Conservation (phyloP, 2,888 invertebrate genomes). For the Melinaea marsaeus region DNA sequence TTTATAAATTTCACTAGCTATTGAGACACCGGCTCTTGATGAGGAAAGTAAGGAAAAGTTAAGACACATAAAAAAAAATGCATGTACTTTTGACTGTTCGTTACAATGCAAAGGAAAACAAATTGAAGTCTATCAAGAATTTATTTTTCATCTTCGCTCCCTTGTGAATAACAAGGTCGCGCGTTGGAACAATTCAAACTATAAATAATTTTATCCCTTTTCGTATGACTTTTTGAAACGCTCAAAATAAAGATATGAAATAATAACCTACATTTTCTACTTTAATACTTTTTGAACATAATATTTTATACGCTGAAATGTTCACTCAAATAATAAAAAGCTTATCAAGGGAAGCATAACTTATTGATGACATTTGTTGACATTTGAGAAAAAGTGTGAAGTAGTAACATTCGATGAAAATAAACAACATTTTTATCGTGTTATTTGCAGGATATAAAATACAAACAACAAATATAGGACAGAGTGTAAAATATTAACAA, state of each 20-base stretch:
- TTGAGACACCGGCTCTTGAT: too few species aligned
- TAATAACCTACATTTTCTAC: background rate
- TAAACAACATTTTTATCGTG: constrained; percentile 8
- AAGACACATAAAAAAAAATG: too few species aligned
- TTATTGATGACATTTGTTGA: constrained; percentile 22
- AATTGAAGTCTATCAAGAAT: constrained; percentile 17
- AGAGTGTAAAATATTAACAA: too few species aligned
- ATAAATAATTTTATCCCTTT: constrained; percentile 21
- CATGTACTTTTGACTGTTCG: background rate
- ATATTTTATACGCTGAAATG: background rate
- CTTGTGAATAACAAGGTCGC: constrained; percentile 16
- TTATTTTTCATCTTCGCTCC: constrained; percentile 22
- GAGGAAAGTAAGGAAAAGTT: too few species aligned
- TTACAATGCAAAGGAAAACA: background rate
- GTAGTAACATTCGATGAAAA: too few species aligned
- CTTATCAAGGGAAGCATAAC: constrained; percentile 9
- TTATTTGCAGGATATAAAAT: too few species aligned
- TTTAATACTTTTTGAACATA: background rate
- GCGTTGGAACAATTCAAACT: constrained; percentile 16
- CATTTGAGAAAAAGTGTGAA: constrained; percentile 13
- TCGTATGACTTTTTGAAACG: background rate
- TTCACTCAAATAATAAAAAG: background rate
- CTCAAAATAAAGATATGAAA: background rate
- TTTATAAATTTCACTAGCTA: too few species aligned
- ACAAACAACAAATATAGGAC: too few species aligned